Percentiles rank a stretch among this genome's conserved stretches.
phyloP scores from a whole-genome alignment of 2,797 vertebrate genomes.

The Cryptoprocta ferox region DNA sequence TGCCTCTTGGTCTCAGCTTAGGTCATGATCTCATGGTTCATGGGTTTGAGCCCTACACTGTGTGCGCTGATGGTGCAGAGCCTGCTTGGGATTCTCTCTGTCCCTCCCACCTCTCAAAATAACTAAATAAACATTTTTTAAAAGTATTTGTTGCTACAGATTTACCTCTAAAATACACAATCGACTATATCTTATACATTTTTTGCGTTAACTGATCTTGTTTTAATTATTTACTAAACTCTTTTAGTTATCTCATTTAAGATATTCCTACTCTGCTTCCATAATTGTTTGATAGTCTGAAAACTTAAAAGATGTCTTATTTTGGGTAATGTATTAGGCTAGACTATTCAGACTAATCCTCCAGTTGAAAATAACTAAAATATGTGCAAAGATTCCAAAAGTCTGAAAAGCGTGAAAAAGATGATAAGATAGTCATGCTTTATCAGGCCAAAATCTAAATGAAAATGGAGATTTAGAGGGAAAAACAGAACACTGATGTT shows the following conservation, averaged over 20 bases:
- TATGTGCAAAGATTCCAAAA: background rate
- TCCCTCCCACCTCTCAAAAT: too few species aligned
- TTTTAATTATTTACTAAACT: constrained; percentile 20
- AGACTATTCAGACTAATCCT: background rate
- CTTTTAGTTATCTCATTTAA: background rate
- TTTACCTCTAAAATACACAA: background rate
- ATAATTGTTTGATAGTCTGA: background rate
- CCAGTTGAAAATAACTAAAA: background rate
- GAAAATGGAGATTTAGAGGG: background rate
- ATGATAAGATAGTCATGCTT: background rate
- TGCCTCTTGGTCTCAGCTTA: too few species aligned
- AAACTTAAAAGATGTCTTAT: background rate
- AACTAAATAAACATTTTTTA: too few species aligned
- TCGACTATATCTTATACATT: background rate
- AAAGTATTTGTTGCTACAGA: background rate
- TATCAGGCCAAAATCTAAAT: background rate
- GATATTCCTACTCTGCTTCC: background rate
- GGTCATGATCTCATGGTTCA: too few species aligned
- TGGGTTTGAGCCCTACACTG: too few species aligned
- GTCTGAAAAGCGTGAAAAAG: constrained; percentile 1
- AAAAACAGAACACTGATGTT: background rate
- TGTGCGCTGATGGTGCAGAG: too few species aligned
- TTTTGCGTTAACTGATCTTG: background rate
- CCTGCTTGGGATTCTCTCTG: too few species aligned
- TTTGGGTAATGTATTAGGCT: background rate